These are phyloP conservation scores for Lasiurus cinereus DNA, from an alignment of 2,113 vertebrate species.

Conservation along the genomic window DNA sequence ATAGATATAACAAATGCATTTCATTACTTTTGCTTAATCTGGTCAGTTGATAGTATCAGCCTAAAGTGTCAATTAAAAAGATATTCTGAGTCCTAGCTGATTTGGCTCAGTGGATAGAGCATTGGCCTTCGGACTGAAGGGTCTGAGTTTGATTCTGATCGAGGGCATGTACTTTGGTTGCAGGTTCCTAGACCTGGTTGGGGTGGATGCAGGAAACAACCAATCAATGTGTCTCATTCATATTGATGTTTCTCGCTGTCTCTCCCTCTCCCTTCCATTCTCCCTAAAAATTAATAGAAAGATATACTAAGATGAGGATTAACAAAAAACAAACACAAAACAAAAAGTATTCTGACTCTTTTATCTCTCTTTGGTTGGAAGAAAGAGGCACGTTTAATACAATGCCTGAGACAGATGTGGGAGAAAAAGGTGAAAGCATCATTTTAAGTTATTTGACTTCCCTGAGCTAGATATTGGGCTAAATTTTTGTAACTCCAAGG, in stretches of 20 bases:
- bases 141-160: no score
- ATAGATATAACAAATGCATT: not conserved
- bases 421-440: not conserved
- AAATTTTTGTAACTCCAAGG: not conserved
- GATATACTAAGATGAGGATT: no score
- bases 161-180: no score
- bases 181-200: no score
- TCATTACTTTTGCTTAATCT: not conserved
- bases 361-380: not conserved
- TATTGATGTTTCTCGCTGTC: no score
- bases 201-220: no score
- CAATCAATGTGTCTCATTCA: no score
- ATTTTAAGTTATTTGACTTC: slow-evolving; percentile 26
- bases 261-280: no score
- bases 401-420: not conserved
- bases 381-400: not conserved
- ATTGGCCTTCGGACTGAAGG: no score
- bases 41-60: not conserved
- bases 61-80: not conserved
- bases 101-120: no score
- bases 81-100: not conserved
- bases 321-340: no score
- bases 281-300: no score
- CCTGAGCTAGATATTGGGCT: not conserved
- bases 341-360: not conserved